Evolutionary conservation across 2,113 vertebrate genomes (phyloP).

Genomic region (Apteryx owenii): DNA sequence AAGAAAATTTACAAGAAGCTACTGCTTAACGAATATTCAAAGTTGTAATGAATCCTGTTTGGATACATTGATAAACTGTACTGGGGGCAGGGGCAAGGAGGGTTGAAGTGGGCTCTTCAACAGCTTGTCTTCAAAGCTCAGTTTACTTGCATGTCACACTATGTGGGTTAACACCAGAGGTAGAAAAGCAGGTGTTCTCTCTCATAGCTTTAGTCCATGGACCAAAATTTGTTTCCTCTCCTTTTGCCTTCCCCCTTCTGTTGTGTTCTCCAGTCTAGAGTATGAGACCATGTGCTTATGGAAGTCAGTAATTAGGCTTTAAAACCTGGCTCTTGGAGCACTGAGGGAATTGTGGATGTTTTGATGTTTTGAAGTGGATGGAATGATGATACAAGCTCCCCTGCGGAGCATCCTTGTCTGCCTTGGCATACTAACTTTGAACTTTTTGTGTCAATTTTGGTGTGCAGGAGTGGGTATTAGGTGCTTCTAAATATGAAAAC

Average conservation of each 20-base stretch:
- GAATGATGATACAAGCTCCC: too few relatives aligned
- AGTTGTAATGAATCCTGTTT: neutral
- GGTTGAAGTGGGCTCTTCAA: neutral
- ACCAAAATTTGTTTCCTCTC: neutral
- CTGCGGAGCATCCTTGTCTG: neutral
- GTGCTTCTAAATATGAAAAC: neutral
- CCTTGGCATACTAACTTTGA: neutral
- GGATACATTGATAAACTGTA: neutral
- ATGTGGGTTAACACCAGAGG: neutral
- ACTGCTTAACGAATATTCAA: neutral
- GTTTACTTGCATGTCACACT: neutral
- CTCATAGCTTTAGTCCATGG: neutral
- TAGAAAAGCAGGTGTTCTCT: neutral
- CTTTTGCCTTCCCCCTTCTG: neutral
- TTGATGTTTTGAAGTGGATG: neutral
- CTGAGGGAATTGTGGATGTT: neutral
- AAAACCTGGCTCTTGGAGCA: neutral
- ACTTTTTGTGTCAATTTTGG: neutral
- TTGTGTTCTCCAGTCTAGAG: neutral
- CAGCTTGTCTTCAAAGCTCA: neutral
- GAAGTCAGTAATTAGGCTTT: neutral
- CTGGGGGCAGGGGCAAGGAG: neutral
- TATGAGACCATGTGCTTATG: neutral
- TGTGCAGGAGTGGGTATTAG: neutral
- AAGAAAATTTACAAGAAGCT: neutral